Evolutionary conservation across 1,140 invertebrate genomes (phyloP).

Genomic region (Formica selysi): DNA sequence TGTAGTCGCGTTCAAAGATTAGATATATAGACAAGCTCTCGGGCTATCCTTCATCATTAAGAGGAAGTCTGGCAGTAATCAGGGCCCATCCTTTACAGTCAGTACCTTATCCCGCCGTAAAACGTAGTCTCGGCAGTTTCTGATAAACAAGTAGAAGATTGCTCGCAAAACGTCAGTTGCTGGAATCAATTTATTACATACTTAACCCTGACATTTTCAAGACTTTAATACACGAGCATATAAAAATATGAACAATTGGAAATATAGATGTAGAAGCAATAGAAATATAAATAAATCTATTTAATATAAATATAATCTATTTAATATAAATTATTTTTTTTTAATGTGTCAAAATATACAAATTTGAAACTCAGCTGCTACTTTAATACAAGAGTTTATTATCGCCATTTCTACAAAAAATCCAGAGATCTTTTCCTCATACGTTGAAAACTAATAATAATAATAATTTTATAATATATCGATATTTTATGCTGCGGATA

Average conservation of each 20-base stretch:
- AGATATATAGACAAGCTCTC: conserved; percentile 15
- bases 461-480: neutral
- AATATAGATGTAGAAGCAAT: neutral
- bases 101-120: conserved; percentile 17
- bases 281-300: neutral
- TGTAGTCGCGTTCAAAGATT: conserved; percentile 28
- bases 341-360: neutral
- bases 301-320: neutral
- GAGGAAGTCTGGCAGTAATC: conserved; percentile 42
- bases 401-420: neutral
- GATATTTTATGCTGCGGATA: neutral
- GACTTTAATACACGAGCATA: conserved; percentile 12
- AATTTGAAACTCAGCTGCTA: neutral
- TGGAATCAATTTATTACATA: conserved; percentile 47
- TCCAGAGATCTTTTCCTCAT: neutral
- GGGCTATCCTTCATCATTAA: conserved; percentile 68
- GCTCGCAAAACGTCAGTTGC: conserved; percentile 55
- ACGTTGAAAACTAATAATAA: neutral
- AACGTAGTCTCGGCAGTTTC: conserved; percentile 14
- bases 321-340: neutral
- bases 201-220: neutral
- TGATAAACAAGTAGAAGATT: conserved; percentile 44
- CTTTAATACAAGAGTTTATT: neutral
- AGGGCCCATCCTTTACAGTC: conserved; percentile 51
- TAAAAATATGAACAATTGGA: neutral